Conservation (phyloP, 2,888 invertebrate species). For the Podabrus alpinus region DNA sequence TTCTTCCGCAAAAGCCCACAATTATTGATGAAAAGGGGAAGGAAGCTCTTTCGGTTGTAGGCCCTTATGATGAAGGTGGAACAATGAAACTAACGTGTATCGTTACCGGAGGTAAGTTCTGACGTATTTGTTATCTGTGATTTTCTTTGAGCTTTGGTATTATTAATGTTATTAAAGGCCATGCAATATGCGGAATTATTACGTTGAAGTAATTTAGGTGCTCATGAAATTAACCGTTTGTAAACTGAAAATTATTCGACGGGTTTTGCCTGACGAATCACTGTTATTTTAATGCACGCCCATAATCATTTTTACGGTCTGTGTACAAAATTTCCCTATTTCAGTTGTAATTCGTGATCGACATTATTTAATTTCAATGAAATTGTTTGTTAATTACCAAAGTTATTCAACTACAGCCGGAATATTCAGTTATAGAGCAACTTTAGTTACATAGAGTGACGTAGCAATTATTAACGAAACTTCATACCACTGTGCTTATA, state of each 20-base stretch:
- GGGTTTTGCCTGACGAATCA: background rate
- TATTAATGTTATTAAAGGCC: background rate
- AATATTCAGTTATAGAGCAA: conserved; percentile 22
- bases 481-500: conserved; percentile 3
- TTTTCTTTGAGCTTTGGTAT: background rate
- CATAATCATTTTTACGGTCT: background rate
- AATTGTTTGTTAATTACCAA: conserved; percentile 26
- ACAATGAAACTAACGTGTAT: conserved; percentile 74
- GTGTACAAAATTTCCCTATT: background rate
- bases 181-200: background rate
- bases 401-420: conserved; percentile 22
- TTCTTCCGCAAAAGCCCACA: conserved; percentile 73
- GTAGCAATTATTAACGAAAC: conserved; percentile 24
- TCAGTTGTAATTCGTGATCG: conserved; percentile 11
- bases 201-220: background rate
- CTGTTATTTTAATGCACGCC: background rate
- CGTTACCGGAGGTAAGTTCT: conserved; percentile 73
- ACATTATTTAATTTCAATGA: conserved; percentile 7
- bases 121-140: background rate
- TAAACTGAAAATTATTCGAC: background rate
- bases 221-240: background rate
- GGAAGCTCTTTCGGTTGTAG: conserved; percentile 66
- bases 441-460: conserved; percentile 22
- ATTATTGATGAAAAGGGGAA: conserved; percentile 72
- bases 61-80: conserved; percentile 74